Evolutionary conservation across 2,888 invertebrate genomes (phyloP).

Genomic region (Myopa testacea): DNA sequence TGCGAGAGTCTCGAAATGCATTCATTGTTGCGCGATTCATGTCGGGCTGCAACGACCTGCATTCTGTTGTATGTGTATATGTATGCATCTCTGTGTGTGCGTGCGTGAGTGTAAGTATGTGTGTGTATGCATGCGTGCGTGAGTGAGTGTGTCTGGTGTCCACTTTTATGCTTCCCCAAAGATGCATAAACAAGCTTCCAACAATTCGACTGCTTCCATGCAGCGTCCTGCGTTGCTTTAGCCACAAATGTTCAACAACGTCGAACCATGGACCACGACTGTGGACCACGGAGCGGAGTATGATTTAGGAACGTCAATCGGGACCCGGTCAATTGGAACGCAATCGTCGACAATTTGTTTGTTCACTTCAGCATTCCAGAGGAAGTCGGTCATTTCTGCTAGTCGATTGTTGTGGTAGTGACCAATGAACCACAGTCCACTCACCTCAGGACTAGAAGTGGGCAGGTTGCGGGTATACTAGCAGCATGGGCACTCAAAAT

Average conservation of each 20-base stretch:
- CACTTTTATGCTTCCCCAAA: constrained; percentile 24
- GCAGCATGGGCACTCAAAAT: too few relatives aligned
- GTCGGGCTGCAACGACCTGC: constrained; percentile 20
- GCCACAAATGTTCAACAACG: not conserved
- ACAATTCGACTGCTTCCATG: not conserved
- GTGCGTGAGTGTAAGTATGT: not conserved
- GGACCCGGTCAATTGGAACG: constrained; percentile 28
- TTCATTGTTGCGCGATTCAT: constrained; percentile 20
- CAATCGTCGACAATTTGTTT: constrained; percentile 33
- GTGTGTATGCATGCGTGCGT: not conserved
- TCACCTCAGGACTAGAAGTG: not conserved
- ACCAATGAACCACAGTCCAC: not conserved
- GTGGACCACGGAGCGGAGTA: not conserved
- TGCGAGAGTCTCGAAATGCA: constrained; percentile 3
- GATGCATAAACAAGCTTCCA: constrained; percentile 26
- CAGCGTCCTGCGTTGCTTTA: not conserved
- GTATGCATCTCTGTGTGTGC: constrained; percentile 8
- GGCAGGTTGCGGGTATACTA: too few relatives aligned
- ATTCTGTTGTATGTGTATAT: not conserved
- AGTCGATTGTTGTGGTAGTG: not conserved
- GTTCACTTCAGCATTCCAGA: constrained; percentile 14
- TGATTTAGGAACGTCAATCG: constrained; percentile 15
- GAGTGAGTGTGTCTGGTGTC: constrained; percentile 12
- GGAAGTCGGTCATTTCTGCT: constrained; percentile 1
- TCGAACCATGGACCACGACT: not conserved